These are phyloP conservation scores for Embiotoca jacksoni DNA, from an alignment of 2,113 vertebrate genomes.

Conservation along the genomic window DNA sequence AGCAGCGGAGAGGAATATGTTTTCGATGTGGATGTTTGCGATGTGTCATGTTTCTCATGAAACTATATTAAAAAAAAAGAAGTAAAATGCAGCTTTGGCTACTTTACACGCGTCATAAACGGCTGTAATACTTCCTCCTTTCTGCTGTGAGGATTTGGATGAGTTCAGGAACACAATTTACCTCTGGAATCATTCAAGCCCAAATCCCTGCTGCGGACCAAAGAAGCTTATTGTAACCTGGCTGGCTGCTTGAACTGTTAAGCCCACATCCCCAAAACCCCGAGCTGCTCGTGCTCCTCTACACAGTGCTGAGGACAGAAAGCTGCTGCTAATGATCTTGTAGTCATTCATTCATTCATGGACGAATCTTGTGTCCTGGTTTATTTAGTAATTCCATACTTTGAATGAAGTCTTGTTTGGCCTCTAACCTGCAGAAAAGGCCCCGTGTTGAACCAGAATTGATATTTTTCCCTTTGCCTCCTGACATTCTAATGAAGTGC, in stretches of 20 bases:
- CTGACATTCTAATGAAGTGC: slow-evolving; percentile 41
- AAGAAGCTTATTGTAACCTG: slow-evolving; percentile 80
- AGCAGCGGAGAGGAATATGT: slow-evolving; percentile 18
- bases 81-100: slow-evolving; percentile 17
- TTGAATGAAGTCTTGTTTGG: slow-evolving; percentile 33
- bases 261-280: slow-evolving; percentile 68
- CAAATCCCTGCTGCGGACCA: slow-evolving; percentile 67
- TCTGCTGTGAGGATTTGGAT: slow-evolving; percentile 67
- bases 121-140: slow-evolving; percentile 48
- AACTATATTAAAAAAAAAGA: background rate
- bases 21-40: background rate
- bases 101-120: slow-evolving; percentile 53
- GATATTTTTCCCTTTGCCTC: slow-evolving; percentile 29
- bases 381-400: slow-evolving; percentile 54
- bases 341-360: slow-evolving; percentile 52
- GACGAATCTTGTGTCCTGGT: background rate
- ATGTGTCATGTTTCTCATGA: slow-evolving; percentile 17
- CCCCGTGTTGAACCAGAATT: slow-evolving; percentile 7
- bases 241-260: slow-evolving; percentile 69
- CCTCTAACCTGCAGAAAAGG: slow-evolving; percentile 11
- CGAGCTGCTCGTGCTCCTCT: slow-evolving; percentile 54
- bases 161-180: slow-evolving; percentile 72
- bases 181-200: slow-evolving; percentile 68
- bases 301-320: slow-evolving; percentile 41
- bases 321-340: slow-evolving; percentile 69